Evolutionary conservation across 2,113 vertebrate genomes (phyloP).

Genomic region (Emydura subglobosa): DNA sequence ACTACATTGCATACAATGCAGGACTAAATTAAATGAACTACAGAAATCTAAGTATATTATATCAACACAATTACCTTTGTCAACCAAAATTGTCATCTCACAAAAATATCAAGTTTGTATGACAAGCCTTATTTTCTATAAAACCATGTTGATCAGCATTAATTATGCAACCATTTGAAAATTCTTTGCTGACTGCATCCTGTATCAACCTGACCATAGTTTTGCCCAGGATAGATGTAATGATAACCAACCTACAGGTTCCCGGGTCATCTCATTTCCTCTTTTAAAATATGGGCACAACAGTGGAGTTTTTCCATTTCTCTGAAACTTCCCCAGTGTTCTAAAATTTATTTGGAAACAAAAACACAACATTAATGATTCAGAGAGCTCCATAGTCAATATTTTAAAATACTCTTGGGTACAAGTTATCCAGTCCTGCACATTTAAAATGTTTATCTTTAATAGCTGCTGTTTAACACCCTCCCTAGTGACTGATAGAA

Average conservation of each 20-base stretch:
- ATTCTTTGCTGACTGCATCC: neutral
- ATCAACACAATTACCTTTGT: slow-evolving; percentile 4
- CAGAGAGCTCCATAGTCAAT: neutral
- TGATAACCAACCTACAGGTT: neutral
- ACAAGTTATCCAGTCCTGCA: slow-evolving; percentile 1
- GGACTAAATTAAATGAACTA: neutral
- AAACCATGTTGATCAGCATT: neutral
- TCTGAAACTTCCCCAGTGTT: neutral
- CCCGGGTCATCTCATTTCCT: neutral
- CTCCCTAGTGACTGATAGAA: neutral
- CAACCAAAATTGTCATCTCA: neutral
- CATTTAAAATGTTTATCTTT: neutral
- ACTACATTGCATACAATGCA: neutral
- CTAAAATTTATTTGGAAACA: neutral
- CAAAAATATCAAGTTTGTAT: neutral
- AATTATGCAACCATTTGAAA: neutral
- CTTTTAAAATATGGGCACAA: neutral
- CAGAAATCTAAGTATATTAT: neutral
- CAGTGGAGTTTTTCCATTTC: neutral
- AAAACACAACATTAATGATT: neutral
- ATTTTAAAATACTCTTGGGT: neutral
- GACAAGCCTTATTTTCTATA: neutral
- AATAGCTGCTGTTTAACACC: slow-evolving; percentile 9
- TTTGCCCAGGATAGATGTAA: slow-evolving; percentile 11
- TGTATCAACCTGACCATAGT: neutral